Percentiles rank a stretch among this genome's conserved stretches.
Evolutionary conservation across 2,797 vertebrate genomes (phyloP).

Genomic region (Falco concolor): DNA sequence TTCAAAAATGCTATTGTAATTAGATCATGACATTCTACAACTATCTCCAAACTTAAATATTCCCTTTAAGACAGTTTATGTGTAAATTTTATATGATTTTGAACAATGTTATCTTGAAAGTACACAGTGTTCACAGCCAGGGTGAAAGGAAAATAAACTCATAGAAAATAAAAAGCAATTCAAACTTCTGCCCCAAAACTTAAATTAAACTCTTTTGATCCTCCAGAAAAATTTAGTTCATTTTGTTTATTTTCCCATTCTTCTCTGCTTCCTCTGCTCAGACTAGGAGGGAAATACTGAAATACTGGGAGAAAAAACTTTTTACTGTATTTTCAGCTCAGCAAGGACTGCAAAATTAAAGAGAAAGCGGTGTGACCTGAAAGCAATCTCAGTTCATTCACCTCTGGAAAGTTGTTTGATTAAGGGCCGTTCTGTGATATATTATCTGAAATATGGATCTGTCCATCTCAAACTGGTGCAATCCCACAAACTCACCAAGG

Average conservation of each 20-base stretch:
- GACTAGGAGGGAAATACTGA: not conserved
- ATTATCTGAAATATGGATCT: not conserved
- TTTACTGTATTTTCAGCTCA: conserved; percentile 19
- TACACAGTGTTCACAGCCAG: conserved; percentile 19
- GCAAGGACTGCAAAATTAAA: not conserved
- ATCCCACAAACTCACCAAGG: not conserved
- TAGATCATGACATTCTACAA: conserved; percentile 32
- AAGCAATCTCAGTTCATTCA: conserved; percentile 4
- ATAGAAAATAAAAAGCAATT: conserved; percentile 35
- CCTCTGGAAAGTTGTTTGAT: not conserved
- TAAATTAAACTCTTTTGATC: conserved; percentile 45
- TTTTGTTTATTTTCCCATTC: conserved; percentile 59
- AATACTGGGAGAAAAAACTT: not conserved
- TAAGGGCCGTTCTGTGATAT: not conserved
- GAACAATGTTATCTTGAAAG: conserved; percentile 55
- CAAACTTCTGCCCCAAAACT: conserved; percentile 13
- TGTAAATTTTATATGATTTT: conserved; percentile 43
- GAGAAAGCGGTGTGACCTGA: not conserved
- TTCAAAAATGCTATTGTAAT: conserved; percentile 45
- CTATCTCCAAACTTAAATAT: conserved; percentile 46
- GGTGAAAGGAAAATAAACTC: conserved; percentile 50
- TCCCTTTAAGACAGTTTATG: not conserved
- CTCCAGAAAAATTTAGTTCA: conserved; percentile 14
- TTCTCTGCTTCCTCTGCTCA: conserved; percentile 36
- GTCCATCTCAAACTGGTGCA: not conserved